A percentile compares a stretch with the other conserved stretches of the same genome.
These are phyloP conservation scores for Mythimna albipuncta DNA, from an alignment of 2,888 invertebrate genomes.

Conservation along the genomic window DNA sequence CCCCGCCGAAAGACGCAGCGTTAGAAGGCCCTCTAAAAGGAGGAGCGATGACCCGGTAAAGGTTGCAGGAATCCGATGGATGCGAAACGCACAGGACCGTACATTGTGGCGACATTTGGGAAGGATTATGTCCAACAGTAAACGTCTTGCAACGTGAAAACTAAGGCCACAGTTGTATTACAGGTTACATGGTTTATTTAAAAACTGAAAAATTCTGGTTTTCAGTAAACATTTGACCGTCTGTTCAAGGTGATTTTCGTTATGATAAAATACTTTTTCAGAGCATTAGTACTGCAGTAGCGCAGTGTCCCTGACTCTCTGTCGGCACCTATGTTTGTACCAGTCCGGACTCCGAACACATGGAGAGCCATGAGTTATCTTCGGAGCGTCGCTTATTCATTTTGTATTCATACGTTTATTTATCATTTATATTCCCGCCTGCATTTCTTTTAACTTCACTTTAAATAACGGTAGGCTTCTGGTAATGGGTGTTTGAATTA, in stretches of 20 bases:
- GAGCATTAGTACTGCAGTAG: conserved; percentile 1
- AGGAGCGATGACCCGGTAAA: too few relatives aligned
- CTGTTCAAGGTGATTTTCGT: background rate
- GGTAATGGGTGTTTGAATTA: conserved; percentile 3
- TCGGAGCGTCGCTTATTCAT: conserved; percentile 22
- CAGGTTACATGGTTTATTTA: too few relatives aligned
- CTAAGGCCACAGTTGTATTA: too few relatives aligned
- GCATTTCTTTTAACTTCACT: background rate
- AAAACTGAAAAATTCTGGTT: too few relatives aligned
- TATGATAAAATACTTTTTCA: background rate
- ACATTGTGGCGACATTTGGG: too few relatives aligned
- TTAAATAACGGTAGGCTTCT: background rate
- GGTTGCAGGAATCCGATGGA: too few relatives aligned
- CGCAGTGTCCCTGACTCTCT: background rate
- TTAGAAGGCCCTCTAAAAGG: too few relatives aligned
- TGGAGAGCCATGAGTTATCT: conserved; percentile 6
- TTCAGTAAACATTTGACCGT: background rate
- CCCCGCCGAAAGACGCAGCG: too few relatives aligned
- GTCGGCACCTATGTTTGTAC: background rate
- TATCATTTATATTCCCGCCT: conserved; percentile 5
- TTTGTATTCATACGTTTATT: conserved; percentile 35
- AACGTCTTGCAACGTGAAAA: too few relatives aligned
- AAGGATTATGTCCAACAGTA: too few relatives aligned
- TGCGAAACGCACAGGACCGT: too few relatives aligned
- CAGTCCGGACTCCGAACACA: background rate